Evolutionary conservation across 2,888 invertebrate species (phyloP).

Genomic region (Heliothis peltigera): DNA sequence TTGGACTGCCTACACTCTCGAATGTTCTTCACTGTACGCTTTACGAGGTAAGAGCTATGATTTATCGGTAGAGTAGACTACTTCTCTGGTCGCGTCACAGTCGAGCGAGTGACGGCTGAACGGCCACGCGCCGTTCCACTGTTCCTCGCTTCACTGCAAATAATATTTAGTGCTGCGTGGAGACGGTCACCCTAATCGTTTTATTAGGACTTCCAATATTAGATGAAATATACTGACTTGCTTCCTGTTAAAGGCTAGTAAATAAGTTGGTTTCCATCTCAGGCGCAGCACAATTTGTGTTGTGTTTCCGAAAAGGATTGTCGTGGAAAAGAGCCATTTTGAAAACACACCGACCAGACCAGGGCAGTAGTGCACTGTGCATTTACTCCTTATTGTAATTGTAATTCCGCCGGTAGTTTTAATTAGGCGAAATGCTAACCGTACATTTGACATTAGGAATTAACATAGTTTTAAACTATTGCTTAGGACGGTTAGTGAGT

Average conservation of each 20-base stretch:
- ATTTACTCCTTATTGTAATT: slow-evolving; percentile 77
- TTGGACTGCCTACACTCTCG: slow-evolving; percentile 84
- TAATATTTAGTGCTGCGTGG: slow-evolving; percentile 70
- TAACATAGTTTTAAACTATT: slow-evolving; percentile 77
- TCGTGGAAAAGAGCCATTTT: slow-evolving; percentile 96
- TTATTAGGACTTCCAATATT: slow-evolving; percentile 54
- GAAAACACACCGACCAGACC: slow-evolving; percentile 94
- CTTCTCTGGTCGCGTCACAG: slow-evolving; percentile 84
- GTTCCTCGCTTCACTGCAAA: slow-evolving; percentile 82
- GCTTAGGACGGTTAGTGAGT: slow-evolving; percentile 82
- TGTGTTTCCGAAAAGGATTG: slow-evolving; percentile 96
- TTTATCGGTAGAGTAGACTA: slow-evolving; percentile 81
- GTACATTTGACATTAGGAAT: slow-evolving; percentile 79
- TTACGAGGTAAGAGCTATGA: slow-evolving; percentile 81
- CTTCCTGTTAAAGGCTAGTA: slow-evolving; percentile 60
- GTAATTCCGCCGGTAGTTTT: slow-evolving; percentile 79
- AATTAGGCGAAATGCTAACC: slow-evolving; percentile 78
- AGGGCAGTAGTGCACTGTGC: slow-evolving; percentile 85
- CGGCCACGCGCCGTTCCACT: slow-evolving; percentile 52
- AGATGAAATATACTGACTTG: slow-evolving; percentile 59
- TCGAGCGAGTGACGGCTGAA: slow-evolving; percentile 70
- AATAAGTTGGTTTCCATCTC: slow-evolving; percentile 62
- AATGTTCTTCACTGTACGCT: slow-evolving; percentile 79
- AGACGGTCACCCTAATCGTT: slow-evolving; percentile 60
- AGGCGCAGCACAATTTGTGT: slow-evolving; percentile 92